phyloP scores from a whole-genome alignment of 1,140 invertebrate species.

The Cheumatopsyche charites region DNA sequence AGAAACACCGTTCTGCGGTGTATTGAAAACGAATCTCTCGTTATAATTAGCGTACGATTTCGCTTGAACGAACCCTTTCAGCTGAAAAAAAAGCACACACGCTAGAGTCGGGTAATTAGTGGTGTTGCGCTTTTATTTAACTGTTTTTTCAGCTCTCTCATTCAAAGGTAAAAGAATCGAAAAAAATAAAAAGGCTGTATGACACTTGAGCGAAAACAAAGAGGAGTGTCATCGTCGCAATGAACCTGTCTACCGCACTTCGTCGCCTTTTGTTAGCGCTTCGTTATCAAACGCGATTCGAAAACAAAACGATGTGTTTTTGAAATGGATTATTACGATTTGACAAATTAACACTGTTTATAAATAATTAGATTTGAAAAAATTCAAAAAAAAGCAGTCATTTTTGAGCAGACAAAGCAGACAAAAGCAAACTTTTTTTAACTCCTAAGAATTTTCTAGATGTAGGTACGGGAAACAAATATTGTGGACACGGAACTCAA shows the following conservation, averaged over 20 bases:
- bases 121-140: conserved; percentile 28
- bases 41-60: not conserved
- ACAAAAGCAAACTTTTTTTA: too few relatives aligned
- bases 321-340: conserved; percentile 4
- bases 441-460: too few relatives aligned
- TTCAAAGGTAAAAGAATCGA: not conserved
- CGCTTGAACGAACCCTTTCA: not conserved
- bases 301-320: not conserved
- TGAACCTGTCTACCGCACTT: conserved; percentile 32
- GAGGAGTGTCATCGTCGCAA: conserved; percentile 20
- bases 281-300: conserved; percentile 26
- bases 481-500: too few relatives aligned
- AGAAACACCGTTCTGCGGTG: too few relatives aligned
- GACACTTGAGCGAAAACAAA: conserved; percentile 23
- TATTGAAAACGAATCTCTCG: too few relatives aligned
- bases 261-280: conserved; percentile 34
- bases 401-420: too few relatives aligned
- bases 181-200: not conserved
- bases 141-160: not conserved
- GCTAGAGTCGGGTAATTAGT: conserved; percentile 27
- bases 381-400: too few relatives aligned
- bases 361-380: too few relatives aligned
- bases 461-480: too few relatives aligned
- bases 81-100: conserved; percentile 12
- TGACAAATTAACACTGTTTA: too few relatives aligned